Conservation (phyloP, 2,888 invertebrate species). For the Sesia bembeciformis region DNA sequence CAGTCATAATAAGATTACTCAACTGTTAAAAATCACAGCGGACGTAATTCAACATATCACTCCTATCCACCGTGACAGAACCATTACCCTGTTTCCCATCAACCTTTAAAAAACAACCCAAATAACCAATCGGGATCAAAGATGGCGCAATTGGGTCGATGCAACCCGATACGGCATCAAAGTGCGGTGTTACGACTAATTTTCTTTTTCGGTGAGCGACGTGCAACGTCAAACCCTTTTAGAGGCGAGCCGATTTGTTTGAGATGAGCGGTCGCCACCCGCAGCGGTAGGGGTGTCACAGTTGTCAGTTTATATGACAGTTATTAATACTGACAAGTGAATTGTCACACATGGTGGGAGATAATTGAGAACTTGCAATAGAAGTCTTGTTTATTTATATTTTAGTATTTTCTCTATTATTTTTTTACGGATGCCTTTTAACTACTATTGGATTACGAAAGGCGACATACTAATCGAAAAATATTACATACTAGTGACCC, state of each 20-base stretch:
- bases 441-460: no score
- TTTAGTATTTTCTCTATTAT: no score
- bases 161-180: constrained; percentile 43
- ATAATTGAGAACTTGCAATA: no score
- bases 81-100: constrained; percentile 12
- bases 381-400: no score
- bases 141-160: constrained; percentile 52
- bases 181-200: constrained; percentile 35
- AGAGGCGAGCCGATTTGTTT: constrained; percentile 27
- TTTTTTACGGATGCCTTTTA: no score
- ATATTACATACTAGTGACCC: no score
- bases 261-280: constrained; percentile 39
- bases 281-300: constrained; percentile 21
- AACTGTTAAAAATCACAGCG: no score
- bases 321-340: no score
- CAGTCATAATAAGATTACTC: no score
- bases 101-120: constrained; percentile 5
- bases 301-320: neutral
- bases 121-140: constrained; percentile 39
- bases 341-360: no score
- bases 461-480: no score
- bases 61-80: constrained; percentile 3
- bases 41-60: constrained; percentile 5
- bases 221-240: constrained; percentile 56
- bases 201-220: constrained; percentile 45